Conservation (phyloP, 2,888 invertebrate genomes). For the Nymphalis polychloros region DNA sequence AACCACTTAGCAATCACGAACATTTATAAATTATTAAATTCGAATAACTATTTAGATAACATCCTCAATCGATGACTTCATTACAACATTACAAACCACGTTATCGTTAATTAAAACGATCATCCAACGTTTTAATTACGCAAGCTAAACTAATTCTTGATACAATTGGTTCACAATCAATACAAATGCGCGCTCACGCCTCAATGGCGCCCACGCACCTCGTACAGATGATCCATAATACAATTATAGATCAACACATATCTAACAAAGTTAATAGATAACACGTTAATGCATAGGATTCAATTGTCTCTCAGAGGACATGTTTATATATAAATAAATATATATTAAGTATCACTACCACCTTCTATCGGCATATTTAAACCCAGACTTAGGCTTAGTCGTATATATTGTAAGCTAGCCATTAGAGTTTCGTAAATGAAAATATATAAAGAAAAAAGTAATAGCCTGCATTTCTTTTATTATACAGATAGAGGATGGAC, state of each 20-base stretch:
- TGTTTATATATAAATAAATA: too few relatives aligned
- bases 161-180: constrained; percentile 71
- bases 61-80: constrained; percentile 5
- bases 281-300: constrained; percentile 6
- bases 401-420: too few relatives aligned
- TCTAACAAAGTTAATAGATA: neutral
- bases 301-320: constrained; percentile 43
- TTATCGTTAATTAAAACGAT: constrained; percentile 23
- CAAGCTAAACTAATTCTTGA: constrained; percentile 65
- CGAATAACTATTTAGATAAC: neutral
- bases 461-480: too few relatives aligned
- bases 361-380: too few relatives aligned
- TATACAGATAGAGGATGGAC: too few relatives aligned
- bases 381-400: too few relatives aligned
- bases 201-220: constrained; percentile 76
- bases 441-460: too few relatives aligned
- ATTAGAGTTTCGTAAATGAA: too few relatives aligned
- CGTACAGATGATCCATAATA: constrained; percentile 76
- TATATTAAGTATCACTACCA: too few relatives aligned
- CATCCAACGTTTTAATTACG: constrained; percentile 42
- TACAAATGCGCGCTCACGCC: constrained; percentile 75
- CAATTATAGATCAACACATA: constrained; percentile 68
- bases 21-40: too few relatives aligned
- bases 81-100: neutral
- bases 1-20: too few relatives aligned